These are phyloP conservation scores for Chrysolina oricalcia DNA, from an alignment of 2,888 invertebrate species.

Conservation along the genomic window DNA sequence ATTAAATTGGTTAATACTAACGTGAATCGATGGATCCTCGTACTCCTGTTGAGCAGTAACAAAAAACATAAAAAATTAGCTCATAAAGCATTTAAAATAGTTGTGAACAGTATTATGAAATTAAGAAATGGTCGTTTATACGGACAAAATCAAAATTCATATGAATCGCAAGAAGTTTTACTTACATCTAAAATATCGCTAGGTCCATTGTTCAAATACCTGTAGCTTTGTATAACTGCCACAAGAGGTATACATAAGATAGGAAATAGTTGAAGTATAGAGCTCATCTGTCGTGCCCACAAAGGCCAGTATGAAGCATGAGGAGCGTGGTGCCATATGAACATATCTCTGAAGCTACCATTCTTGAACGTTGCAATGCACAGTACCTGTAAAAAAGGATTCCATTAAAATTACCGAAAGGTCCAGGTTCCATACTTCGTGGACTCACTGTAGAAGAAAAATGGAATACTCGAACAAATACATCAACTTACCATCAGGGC, in stretches of 20 bases:
- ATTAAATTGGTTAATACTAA: constrained; percentile 36
- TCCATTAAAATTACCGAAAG: no score
- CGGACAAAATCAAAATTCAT: background rate
- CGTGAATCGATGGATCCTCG: constrained; percentile 41
- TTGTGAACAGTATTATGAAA: no score
- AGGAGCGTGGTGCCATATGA: constrained; percentile 77
- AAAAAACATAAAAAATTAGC: background rate
- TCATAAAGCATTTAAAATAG: background rate
- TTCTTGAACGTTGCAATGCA: constrained; percentile 83
- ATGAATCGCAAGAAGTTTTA: constrained; percentile 43
- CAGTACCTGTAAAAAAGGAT: constrained; percentile 71
- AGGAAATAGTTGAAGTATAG: constrained; percentile 83
- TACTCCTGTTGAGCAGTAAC: constrained; percentile 40
- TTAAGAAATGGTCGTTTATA: background rate
- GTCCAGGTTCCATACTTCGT: no score
- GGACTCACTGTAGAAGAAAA: no score
- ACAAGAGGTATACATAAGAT: constrained; percentile 83
- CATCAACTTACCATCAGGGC: constrained; percentile 79
- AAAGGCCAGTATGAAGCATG: constrained; percentile 84
- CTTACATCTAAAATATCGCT: constrained; percentile 90
- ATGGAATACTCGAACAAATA: no score
- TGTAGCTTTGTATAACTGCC: constrained; percentile 82
- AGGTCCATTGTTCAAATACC: constrained; percentile 88
- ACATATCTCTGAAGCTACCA: constrained; percentile 80
- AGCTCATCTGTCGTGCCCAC: constrained; percentile 86